Base-by-base conservation (phyloP, 2,113 vertebrate genomes). In the Istiophorus platypterus region DNA sequence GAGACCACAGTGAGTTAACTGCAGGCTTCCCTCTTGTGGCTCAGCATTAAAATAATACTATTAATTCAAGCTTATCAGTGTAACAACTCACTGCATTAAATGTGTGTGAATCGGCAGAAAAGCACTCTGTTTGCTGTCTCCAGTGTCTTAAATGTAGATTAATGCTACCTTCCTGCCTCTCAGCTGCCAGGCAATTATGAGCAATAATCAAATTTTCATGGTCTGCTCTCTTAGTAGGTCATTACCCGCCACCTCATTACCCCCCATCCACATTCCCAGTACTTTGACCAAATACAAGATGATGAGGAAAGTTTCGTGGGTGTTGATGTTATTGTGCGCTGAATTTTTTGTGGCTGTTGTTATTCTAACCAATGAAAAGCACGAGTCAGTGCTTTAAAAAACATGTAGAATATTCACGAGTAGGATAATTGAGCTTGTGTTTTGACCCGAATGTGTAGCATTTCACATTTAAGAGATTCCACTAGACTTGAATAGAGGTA, bases 161-260 rank as follows among this genome's bases (percentile, higher is more conserved):
- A 98, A 98, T 98, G 96, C 4, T 93, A 94, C 95, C 96, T 96
- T 95, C 94, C 95, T 95, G 72, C 91, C 54, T 90, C 94, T 91
- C 94, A 93, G 95, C 96, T 90, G 94, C 95, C 93, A 94, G 92
- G 94, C 96, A 96, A 97, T 97, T 96, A 97, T 96, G 95, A 96
- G 96, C 96, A 96, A 96, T 97, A 95, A 96, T 96, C 90, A 91
- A 90, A 92, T 91, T 94, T 89, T 89, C 94, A 94, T 81, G 94
- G 94, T 95, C 94, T 90, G 94, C 94, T 95, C 94, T 94, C 82
- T 96, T 94, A 93, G 94, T 94, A 92, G 75, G 6, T 94, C 94
- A 82, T 86, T 89, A 82, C 66, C 77, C 69, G 41, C 69, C 49
- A 62, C 22, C 63, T 37, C 51, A 0, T 52, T 13, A 14, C 20